Evolutionary conservation across 1,140 invertebrate genomes (phyloP).

Genomic region (Maniola jurtina): DNA sequence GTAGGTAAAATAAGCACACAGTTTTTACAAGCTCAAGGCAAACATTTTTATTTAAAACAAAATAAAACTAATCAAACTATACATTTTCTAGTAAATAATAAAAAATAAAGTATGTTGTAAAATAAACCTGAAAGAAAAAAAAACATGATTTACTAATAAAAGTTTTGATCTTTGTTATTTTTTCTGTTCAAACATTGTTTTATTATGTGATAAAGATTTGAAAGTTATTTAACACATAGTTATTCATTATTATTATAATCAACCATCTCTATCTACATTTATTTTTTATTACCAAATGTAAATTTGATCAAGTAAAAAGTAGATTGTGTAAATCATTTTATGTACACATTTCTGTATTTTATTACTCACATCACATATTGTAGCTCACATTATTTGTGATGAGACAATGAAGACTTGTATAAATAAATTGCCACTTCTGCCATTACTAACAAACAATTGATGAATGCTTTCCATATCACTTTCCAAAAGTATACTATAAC

Average conservation of each 20-base stretch:
- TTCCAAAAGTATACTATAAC: constrained; percentile 18
- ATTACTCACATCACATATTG: not conserved
- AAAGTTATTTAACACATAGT: not conserved
- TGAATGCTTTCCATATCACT: not conserved
- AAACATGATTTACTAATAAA: constrained; percentile 59
- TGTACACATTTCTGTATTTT: constrained; percentile 8
- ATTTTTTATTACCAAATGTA: constrained; percentile 27
- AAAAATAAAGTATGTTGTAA: constrained; percentile 67
- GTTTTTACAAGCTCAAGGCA: constrained; percentile 35
- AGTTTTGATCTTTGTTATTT: not conserved
- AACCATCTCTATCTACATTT: constrained; percentile 29
- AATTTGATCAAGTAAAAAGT: constrained; percentile 25
- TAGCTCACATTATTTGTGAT: not conserved
- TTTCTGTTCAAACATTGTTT: constrained; percentile 4
- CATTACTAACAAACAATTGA: not conserved
- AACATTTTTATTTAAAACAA: constrained; percentile 50
- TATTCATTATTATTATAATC: not conserved
- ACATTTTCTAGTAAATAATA: constrained; percentile 64
- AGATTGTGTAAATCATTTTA: constrained; percentile 9
- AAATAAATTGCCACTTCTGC: not conserved
- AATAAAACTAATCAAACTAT: constrained; percentile 61
- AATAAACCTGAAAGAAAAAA: constrained; percentile 61
- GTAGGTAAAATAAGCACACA: constrained; percentile 27
- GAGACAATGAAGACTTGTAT: not conserved
- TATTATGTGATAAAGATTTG: constrained; percentile 13